Evolutionary conservation across 1,140 invertebrate genomes (phyloP).

Genomic region (Cardiocondyla obscurior): DNA sequence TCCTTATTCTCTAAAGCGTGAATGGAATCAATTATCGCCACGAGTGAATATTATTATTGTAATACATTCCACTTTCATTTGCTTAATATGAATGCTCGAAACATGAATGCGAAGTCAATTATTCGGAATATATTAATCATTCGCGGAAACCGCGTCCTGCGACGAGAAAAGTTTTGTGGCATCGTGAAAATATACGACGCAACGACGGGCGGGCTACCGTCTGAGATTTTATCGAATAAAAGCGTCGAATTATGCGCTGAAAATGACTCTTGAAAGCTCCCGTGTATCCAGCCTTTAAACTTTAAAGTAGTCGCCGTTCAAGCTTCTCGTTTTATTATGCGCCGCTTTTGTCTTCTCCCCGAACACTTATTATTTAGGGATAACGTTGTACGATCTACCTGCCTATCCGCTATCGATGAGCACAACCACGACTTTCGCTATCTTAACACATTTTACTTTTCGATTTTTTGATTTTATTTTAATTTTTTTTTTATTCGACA

Average conservation of each 20-base stretch:
- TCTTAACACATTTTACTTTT: background rate
- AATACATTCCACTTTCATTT: background rate
- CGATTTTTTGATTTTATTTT: too few species aligned
- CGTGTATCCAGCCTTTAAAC: slow-evolving; percentile 38
- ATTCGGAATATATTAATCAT: slow-evolving; percentile 34
- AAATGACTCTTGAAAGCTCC: slow-evolving; percentile 48
- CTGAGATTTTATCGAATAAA: slow-evolving; percentile 45
- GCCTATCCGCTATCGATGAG: background rate
- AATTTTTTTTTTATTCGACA: too few species aligned
- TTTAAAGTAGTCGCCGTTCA: slow-evolving; percentile 50
- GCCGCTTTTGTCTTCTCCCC: slow-evolving; percentile 23
- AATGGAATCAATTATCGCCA: slow-evolving; percentile 50
- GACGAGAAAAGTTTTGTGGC: slow-evolving; percentile 20
- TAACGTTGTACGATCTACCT: slow-evolving; percentile 7
- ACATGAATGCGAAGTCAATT: background rate
- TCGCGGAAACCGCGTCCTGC: background rate
- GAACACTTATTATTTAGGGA: slow-evolving; percentile 28
- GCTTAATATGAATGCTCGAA: background rate
- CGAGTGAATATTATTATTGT: slow-evolving; percentile 9
- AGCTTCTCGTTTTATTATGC: slow-evolving; percentile 39
- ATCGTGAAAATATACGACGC: slow-evolving; percentile 11
- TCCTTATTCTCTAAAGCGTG: background rate
- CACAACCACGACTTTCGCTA: background rate
- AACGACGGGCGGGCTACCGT: background rate
- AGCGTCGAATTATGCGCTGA: slow-evolving; percentile 41